phyloP scores from a whole-genome alignment of 2,113 vertebrate species.

The Chlorodrepanis virens region DNA sequence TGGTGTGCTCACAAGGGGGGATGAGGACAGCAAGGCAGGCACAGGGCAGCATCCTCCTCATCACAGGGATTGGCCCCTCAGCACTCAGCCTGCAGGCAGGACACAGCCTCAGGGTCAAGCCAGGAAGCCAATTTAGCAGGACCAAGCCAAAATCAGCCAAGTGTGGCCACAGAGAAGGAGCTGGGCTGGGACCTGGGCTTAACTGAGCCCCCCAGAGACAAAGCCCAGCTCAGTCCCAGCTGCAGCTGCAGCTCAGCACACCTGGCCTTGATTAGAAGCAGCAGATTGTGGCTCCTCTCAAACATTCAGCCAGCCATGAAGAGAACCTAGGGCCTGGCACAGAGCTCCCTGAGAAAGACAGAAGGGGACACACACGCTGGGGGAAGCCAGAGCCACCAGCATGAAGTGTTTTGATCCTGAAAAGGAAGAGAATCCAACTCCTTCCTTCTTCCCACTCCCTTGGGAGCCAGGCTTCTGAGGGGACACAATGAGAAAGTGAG shows the following conservation, averaged over 20 bases:
- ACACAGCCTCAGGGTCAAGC: neutral
- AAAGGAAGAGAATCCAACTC: neutral
- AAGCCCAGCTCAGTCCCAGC: accelerated
- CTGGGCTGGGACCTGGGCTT: accelerated
- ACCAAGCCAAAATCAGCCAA: neutral
- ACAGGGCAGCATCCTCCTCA: neutral
- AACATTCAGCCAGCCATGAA: neutral
- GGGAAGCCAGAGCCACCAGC: neutral
- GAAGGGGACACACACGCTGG: accelerated
- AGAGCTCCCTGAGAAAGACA: neutral
- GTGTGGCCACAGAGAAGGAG: accelerated
- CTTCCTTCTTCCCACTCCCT: neutral
- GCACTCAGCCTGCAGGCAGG: neutral
- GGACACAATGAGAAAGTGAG: neutral
- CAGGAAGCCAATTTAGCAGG: neutral
- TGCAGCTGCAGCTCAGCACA: neutral
- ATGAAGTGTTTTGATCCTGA: neutral
- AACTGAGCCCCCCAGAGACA: accelerated
- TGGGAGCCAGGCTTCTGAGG: neutral
- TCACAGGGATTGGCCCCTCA: neutral
- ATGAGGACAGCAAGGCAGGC: accelerated
- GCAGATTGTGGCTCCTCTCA: neutral
- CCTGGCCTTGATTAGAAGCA: neutral
- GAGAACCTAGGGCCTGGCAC: neutral
- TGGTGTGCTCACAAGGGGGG: no score